Evolutionary conservation across 2,888 invertebrate species (phyloP).

Genomic region (Chloroclysta siterata): DNA sequence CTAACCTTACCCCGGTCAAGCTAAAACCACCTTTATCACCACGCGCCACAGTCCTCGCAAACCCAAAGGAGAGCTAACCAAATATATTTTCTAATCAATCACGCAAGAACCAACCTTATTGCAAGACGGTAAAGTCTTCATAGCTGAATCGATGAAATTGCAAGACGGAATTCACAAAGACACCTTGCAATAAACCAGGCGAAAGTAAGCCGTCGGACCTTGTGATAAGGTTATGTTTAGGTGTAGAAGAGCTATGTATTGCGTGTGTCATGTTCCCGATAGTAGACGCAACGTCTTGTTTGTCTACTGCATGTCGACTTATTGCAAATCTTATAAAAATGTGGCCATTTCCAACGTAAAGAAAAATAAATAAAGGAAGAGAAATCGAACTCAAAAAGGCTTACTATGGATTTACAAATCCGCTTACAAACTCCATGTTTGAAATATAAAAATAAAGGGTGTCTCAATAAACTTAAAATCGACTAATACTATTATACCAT

Average conservation of each 20-base stretch:
- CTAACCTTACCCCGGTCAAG: conserved; percentile 36
- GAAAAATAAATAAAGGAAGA: conserved; percentile 5
- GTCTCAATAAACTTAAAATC: neutral
- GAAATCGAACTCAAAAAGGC: neutral
- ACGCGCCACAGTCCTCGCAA: conserved; percentile 5
- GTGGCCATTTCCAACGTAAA: conserved; percentile 33
- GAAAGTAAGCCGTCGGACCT: neutral
- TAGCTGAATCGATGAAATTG: conserved; percentile 3
- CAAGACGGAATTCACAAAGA: conserved; percentile 4
- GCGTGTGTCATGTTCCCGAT: conserved; percentile 39
- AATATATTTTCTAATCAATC: neutral
- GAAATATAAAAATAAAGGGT: neutral
- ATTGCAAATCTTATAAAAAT: conserved; percentile 44
- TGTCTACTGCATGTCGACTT: conserved; percentile 48
- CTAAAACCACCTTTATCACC: conserved; percentile 14
- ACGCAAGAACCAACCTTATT: conserved; percentile 8
- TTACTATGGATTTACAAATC: neutral
- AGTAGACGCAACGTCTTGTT: conserved; percentile 42
- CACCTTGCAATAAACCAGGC: neutral
- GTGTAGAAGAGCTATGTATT: conserved; percentile 8
- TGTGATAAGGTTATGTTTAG: conserved; percentile 6
- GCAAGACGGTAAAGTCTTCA: neutral
- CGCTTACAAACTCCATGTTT: neutral
- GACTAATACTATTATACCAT: too few species aligned
- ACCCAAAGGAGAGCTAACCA: neutral